Base-by-base conservation (phyloP, 2,113 vertebrate genomes). In the Miniopterus natalensis region DNA sequence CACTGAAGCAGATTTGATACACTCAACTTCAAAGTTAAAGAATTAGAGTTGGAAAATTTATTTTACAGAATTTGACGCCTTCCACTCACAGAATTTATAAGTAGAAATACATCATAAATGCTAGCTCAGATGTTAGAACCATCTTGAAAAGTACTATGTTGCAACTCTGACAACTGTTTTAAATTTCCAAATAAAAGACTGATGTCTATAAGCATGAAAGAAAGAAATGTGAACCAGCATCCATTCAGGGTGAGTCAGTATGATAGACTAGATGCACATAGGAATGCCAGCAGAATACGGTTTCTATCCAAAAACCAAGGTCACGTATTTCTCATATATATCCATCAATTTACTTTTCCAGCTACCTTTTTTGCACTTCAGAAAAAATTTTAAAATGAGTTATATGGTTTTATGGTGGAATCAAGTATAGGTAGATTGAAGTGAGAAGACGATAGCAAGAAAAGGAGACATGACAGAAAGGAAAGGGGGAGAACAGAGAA, bases 21-120 rank as follows among this genome's bases (percentile, higher is more conserved):
- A 49, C 45, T 78, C 36, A 92, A 45, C 29, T 74, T 88, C 11
- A 75, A 57, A 94, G 17, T 55, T 94, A 89, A 59, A 90, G 45
- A 92, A 90, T 81, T 95, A 68, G 87, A 75, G 5, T 71, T 63
- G 21, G n/a, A 89, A 95, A 95, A 29, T 83, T 87, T 25, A 63
- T 87, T 83, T 77, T n/a, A 83, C 36, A 78, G 25, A 95, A 84
- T 84, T 84, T 29, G 63, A 94, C 63, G 8, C 14, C 51, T 77
- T 92, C 57, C 40, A 12, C 57, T 85, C 74, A 80, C 0, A 80
- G 73, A 80, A 85, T 53, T 74, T 94, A 42, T 89, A 55, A 89
- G 23, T 71, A 84, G 74, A 74, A 59, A n/a, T 92, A 45, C 51
- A 59, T 49, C 36, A 7, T 77, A 8, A 92, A 23, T 47, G 40